Percentiles rank a stretch among this genome's conserved stretches.
Evolutionary conservation across 2,797 vertebrate genomes (phyloP).

Genomic region (Staurois parvus): DNA sequence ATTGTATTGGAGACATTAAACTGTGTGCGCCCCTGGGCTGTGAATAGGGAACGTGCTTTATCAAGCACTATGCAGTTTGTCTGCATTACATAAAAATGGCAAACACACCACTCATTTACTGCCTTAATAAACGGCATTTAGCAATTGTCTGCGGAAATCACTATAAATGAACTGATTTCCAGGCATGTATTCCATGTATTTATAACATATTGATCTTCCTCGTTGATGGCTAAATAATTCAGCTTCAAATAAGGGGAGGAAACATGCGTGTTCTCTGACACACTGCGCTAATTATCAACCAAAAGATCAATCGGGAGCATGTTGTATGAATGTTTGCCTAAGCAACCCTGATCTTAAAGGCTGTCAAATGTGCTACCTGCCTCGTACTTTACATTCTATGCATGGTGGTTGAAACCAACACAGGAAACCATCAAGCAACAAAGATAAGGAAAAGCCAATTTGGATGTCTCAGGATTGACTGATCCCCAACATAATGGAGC

Average conservation of each 20-base stretch:
- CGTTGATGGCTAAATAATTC: neutral
- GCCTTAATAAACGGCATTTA: too few relatives aligned
- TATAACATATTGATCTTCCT: conserved; percentile 32
- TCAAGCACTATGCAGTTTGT: too few relatives aligned
- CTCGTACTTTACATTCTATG: neutral
- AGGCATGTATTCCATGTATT: neutral
- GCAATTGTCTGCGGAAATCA: neutral
- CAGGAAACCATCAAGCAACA: neutral
- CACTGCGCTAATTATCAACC: conserved; percentile 6
- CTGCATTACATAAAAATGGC: too few relatives aligned
- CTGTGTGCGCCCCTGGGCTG: too few relatives aligned
- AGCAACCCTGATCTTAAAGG: conserved; percentile 6
- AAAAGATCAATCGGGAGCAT: neutral
- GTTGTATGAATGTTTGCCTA: conserved; percentile 9
- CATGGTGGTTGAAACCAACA: neutral
- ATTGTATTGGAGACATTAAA: too few relatives aligned
- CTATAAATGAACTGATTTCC: conserved; percentile 1
- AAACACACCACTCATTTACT: too few relatives aligned
- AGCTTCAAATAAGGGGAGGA: neutral
- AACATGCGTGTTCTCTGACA: neutral
- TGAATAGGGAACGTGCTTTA: too few relatives aligned
- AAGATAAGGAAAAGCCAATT: neutral
- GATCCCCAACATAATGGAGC: neutral
- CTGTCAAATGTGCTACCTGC: neutral
- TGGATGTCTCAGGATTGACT: neutral